Evolutionary conservation across 2,888 invertebrate genomes (phyloP).

Genomic region (Cephus runcator): DNA sequence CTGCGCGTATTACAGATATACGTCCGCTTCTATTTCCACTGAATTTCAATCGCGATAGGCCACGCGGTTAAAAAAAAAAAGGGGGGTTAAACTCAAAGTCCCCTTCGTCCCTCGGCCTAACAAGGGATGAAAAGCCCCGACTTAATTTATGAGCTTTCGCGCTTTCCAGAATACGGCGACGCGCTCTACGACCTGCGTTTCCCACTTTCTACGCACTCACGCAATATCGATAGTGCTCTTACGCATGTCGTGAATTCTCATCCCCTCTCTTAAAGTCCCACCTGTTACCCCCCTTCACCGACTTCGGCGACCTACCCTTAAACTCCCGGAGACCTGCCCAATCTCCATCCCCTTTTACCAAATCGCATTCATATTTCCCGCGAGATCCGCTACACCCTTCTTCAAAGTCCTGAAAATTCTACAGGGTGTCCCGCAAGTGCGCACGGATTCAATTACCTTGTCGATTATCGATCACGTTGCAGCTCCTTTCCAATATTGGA

Average conservation of each 20-base stretch:
- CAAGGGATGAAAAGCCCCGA: neutral
- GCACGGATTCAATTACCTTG: neutral
- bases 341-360: neutral
- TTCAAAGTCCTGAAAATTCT: neutral
- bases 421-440: neutral
- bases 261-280: neutral
- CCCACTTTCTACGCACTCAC: neutral
- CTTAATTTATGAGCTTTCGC: neutral
- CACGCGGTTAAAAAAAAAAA: neutral
- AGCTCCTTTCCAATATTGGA: neutral
- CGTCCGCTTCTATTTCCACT: neutral
- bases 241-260: neutral
- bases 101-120: neutral
- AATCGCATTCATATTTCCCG: neutral
- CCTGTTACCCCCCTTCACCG: neutral
- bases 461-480: neutral
- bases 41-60: neutral
- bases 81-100: neutral
- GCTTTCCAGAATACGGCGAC: neutral
- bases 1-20: neutral
- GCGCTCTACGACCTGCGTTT: neutral
- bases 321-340: neutral
- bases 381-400: neutral
- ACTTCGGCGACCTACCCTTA: neutral
- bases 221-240: neutral